A percentile compares a stretch with the other conserved stretches of the same genome.
Conservation (phyloP, 2,797 vertebrate genomes). For the Setipinna tenuifilis region DNA sequence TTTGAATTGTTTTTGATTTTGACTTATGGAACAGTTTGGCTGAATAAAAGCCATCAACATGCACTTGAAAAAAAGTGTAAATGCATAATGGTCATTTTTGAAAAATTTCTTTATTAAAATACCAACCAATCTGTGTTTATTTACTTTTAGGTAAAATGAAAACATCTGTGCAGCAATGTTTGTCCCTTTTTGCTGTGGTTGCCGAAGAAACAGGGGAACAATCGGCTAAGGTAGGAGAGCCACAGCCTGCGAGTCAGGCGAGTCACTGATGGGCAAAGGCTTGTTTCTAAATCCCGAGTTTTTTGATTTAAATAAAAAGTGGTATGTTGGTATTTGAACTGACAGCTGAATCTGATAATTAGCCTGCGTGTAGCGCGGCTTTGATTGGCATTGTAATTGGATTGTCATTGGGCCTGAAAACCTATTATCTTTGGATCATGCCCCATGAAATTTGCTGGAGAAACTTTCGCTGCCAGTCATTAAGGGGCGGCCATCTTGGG, state of each 20-base stretch:
- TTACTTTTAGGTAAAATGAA: too few relatives aligned
- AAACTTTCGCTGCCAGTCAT: constrained; percentile 99
- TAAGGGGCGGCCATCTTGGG: constrained; percentile 97
- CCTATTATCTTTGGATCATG: constrained; percentile 99
- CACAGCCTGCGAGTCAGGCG: background rate
- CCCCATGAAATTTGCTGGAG: constrained; percentile 99
- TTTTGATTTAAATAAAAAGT: constrained; percentile 99
- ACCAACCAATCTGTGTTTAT: too few relatives aligned
- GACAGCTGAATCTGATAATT: constrained; percentile 99
- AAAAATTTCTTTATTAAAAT: background rate
- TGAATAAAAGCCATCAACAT: too few relatives aligned
- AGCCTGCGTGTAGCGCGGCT: constrained; percentile 98
- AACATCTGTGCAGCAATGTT: too few relatives aligned
- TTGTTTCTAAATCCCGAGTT: constrained; percentile 83
- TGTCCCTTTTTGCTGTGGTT: constrained; percentile 26
- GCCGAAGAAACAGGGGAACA: background rate
- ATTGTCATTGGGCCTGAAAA: constrained; percentile 99
- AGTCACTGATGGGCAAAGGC: constrained; percentile 77
- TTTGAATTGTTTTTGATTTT: background rate
- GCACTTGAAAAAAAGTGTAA: too few relatives aligned
- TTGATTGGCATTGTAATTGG: constrained; percentile 99
- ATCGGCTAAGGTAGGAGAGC: background rate
- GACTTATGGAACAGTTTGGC: background rate
- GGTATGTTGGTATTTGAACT: constrained; percentile 99
- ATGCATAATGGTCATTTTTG: background rate